Percentiles rank a stretch among this genome's conserved stretches.
phyloP scores from a whole-genome alignment of 2,888 invertebrate species.

The Nemotelus pantherinus region DNA sequence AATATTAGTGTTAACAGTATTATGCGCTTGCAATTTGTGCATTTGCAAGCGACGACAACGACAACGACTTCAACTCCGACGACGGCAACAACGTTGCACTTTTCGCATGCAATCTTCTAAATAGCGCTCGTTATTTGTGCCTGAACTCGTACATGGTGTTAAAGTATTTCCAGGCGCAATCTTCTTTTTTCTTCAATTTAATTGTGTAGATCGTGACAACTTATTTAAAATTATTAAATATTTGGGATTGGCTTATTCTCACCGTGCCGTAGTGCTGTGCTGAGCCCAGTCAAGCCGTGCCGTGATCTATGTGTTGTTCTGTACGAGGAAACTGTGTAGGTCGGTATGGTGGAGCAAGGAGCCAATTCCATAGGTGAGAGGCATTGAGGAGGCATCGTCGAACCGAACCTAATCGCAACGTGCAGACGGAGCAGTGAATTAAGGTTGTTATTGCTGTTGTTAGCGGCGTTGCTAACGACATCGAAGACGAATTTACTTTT shows the following conservation, averaged over 20 bases:
- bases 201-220: conserved; percentile 50
- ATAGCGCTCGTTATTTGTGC: conserved; percentile 46
- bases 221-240: conserved; percentile 51
- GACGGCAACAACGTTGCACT: conserved; percentile 16
- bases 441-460: conserved; percentile 9
- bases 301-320: too few relatives aligned
- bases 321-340: too few relatives aligned
- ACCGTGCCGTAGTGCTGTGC: background rate
- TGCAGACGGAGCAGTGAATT: conserved; percentile 34
- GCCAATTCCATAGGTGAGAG: conserved; percentile 22
- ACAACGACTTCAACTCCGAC: background rate
- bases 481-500: conserved; percentile 44
- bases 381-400: background rate
- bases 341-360: too few relatives aligned
- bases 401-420: conserved; percentile 20
- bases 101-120: conserved; percentile 49
- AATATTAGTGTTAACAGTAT: conserved; percentile 14
- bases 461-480: conserved; percentile 21
- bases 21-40: conserved; percentile 20
- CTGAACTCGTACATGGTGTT: conserved; percentile 44
- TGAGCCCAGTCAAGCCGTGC: too few relatives aligned
- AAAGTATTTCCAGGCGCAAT: conserved; percentile 42
- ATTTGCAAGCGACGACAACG: background rate
- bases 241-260: conserved; percentile 46
- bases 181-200: conserved; percentile 47